Evolutionary conservation across 2,888 invertebrate genomes (phyloP).

Genomic region (Acanthosepion lycidas): DNA sequence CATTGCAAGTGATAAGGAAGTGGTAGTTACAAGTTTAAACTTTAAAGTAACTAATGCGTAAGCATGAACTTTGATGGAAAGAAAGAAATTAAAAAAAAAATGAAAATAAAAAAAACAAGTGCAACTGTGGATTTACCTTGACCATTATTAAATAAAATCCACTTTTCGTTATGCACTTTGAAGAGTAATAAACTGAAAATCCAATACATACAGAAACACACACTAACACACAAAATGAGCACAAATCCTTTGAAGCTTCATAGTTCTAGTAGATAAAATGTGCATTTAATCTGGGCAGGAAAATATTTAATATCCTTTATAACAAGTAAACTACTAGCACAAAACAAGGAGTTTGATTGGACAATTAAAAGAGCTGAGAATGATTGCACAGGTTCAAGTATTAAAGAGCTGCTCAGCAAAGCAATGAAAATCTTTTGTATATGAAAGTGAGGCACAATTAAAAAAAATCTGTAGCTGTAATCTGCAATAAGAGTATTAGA

Average conservation of each 20-base stretch:
- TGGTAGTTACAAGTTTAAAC: no score
- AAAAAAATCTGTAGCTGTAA: background rate
- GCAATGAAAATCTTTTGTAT: background rate
- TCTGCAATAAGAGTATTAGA: background rate
- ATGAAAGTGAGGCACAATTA: background rate
- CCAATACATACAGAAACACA: background rate
- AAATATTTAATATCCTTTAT: background rate
- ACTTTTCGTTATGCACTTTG: background rate
- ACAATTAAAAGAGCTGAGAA: background rate
- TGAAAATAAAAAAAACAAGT: no score
- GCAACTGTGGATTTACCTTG: background rate
- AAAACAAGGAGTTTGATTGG: background rate
- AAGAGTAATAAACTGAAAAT: background rate
- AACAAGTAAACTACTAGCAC: background rate
- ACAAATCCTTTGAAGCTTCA: background rate
- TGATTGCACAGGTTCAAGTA: background rate
- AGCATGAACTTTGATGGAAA: no score
- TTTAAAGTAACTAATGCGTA: no score
- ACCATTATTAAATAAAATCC: constrained; percentile 33
- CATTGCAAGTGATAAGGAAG: no score
- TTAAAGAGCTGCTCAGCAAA: background rate
- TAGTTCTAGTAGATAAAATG: background rate
- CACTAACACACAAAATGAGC: background rate
- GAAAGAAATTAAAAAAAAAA: no score
- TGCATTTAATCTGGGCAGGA: background rate